These are phyloP conservation scores for Rhingia campestris DNA, from an alignment of 2,888 invertebrate genomes.

Conservation along the genomic window DNA sequence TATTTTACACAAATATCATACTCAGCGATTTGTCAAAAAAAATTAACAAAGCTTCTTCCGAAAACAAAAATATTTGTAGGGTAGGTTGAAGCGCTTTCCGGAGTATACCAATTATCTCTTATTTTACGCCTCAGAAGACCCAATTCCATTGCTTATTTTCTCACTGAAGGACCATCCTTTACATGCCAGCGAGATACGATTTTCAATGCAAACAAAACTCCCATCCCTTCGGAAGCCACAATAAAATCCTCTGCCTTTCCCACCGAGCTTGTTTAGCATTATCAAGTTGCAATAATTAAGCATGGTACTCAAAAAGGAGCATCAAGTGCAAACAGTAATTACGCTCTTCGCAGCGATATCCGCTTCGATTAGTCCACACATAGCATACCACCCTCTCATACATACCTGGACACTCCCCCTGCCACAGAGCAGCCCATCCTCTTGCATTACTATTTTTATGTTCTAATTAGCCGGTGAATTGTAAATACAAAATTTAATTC, in stretches of 20 bases:
- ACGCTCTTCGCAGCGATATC: slow-evolving; percentile 17
- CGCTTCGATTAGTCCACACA: neutral
- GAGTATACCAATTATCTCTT: no score
- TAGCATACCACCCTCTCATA: slow-evolving; percentile 2
- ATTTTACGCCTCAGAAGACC: no score
- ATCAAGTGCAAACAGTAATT: slow-evolving; percentile 61
- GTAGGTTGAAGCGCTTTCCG: no score
- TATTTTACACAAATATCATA: no score
- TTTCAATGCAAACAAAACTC: no score
- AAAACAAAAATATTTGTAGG: no score
- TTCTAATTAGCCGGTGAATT: slow-evolving; percentile 63
- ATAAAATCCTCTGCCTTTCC: neutral
- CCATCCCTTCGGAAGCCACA: neutral
- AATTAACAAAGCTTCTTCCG: no score
- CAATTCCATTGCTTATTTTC: no score
- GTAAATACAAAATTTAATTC: slow-evolving; percentile 62
- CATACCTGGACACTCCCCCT: neutral
- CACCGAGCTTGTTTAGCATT: neutral
- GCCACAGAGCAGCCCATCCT: neutral
- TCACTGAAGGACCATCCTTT: no score
- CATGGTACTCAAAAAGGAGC: slow-evolving; percentile 16
- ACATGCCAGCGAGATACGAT: no score
- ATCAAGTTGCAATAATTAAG: slow-evolving; percentile 46
- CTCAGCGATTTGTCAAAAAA: no score
- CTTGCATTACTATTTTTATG: slow-evolving; percentile 50